Evolutionary conservation across 2,797 vertebrate species (phyloP).

Genomic region (Pantherophis alleghaniensis): DNA sequence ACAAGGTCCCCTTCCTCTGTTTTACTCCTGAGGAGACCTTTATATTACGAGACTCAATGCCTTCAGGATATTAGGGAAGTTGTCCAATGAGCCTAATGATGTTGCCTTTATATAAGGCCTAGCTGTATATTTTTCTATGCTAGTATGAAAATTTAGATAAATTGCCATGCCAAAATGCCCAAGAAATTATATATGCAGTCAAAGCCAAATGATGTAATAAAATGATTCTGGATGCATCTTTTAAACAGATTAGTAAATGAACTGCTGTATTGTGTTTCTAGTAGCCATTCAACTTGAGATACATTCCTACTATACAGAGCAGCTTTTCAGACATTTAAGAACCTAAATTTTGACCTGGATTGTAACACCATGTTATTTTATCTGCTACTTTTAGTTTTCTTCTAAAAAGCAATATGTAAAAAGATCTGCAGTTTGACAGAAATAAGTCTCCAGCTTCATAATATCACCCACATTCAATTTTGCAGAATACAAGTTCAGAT

Average conservation of each 20-base stretch:
- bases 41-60: neutral
- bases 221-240: neutral
- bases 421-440: neutral
- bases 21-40: neutral
- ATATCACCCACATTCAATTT: neutral
- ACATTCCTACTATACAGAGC: neutral
- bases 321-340: neutral
- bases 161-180: neutral
- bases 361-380: neutral
- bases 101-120: neutral
- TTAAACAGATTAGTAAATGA: neutral
- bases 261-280: neutral
- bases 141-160: neutral
- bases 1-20: neutral
- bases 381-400: neutral
- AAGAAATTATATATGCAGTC: neutral
- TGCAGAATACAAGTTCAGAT: conserved; percentile 29
- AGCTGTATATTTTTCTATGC: neutral
- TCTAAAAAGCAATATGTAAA: neutral
- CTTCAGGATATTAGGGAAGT: neutral
- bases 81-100: neutral
- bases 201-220: neutral
- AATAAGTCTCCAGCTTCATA: neutral
- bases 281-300: neutral
- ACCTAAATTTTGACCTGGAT: neutral